A percentile compares a stretch with the other conserved stretches of the same genome.
These are phyloP conservation scores for Trichomycterus rosablanca DNA, from an alignment of 2,113 vertebrate genomes.

Conservation along the genomic window DNA sequence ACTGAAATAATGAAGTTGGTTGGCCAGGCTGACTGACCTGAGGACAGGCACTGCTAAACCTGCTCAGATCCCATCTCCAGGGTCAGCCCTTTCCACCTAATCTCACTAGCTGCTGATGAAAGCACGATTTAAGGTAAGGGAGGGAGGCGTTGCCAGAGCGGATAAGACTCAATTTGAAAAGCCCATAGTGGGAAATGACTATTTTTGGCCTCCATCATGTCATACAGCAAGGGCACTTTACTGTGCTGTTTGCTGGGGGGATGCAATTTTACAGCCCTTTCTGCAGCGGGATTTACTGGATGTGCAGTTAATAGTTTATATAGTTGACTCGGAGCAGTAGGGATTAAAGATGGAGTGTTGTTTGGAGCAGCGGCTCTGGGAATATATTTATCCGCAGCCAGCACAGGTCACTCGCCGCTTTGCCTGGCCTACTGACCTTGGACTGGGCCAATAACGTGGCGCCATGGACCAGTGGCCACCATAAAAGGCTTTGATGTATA, in stretches of 20 bases:
- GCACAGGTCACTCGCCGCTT: conserved; percentile 22
- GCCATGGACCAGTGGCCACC: conserved; percentile 14
- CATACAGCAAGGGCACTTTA: conserved; percentile 62
- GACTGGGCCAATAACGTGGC: conserved; percentile 25
- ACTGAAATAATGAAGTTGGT: conserved; percentile 42
- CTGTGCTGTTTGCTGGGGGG: conserved; percentile 53
- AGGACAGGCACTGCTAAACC: conserved; percentile 51
- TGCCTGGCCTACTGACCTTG: conserved; percentile 41
- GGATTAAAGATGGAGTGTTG: conserved; percentile 63
- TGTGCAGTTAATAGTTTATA: conserved; percentile 72
- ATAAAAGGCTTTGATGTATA: conserved; percentile 8
- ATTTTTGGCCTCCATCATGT: conserved; percentile 67
- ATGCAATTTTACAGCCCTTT: conserved; percentile 55
- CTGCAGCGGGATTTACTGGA: conserved; percentile 66
- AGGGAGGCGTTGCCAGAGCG: conserved; percentile 45
- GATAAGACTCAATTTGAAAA: conserved; percentile 70
- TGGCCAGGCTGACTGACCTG: conserved; percentile 39
- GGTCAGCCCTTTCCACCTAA: conserved; percentile 50
- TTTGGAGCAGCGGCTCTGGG: conserved; percentile 40
- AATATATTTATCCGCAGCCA: conserved; percentile 48
- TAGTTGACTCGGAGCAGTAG: conserved; percentile 60
- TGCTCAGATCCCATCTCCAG: conserved; percentile 49
- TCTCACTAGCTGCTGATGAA: conserved; percentile 59
- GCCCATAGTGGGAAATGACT: conserved; percentile 66
- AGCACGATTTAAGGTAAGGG: conserved; percentile 54